Evolutionary conservation across 1,140 invertebrate species (phyloP).

Genomic region (Drosophila kepulauana): DNA sequence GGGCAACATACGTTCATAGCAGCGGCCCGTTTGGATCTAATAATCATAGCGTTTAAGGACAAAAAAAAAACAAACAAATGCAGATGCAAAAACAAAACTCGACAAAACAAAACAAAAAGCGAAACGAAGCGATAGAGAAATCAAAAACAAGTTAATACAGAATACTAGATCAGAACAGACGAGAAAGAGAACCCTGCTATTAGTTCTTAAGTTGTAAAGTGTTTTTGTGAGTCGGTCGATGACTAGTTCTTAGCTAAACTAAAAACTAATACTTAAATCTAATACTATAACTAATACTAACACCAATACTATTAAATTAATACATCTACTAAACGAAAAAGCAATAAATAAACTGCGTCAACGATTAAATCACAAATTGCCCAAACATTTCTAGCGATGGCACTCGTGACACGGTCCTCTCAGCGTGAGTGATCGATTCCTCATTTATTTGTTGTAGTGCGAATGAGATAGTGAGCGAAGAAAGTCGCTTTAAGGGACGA

Average conservation of each 20-base stretch:
- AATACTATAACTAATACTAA: slow-evolving; percentile 46
- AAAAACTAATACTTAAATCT: slow-evolving; percentile 48
- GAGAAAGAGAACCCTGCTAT: slow-evolving; percentile 62
- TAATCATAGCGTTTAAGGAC: slow-evolving; percentile 65
- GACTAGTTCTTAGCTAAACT: slow-evolving; percentile 67
- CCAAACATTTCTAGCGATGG: not conserved
- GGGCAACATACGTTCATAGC: slow-evolving; percentile 82
- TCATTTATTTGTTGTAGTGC: too few relatives aligned
- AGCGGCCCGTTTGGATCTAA: slow-evolving; percentile 83
- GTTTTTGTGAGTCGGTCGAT: slow-evolving; percentile 50
- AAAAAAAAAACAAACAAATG: slow-evolving; percentile 24
- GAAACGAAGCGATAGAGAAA: slow-evolving; percentile 1
- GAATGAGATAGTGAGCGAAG: too few relatives aligned
- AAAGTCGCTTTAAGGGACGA: too few relatives aligned
- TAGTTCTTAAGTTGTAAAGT: slow-evolving; percentile 73
- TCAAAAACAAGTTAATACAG: not conserved
- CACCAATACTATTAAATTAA: slow-evolving; percentile 46
- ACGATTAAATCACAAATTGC: slow-evolving; percentile 10
- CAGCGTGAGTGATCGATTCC: not conserved
- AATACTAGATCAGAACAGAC: not conserved
- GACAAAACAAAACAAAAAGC: slow-evolving; percentile 20
- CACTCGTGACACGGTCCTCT: not conserved
- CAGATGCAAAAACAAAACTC: not conserved
- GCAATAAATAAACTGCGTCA: slow-evolving; percentile 14
- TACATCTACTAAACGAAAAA: slow-evolving; percentile 45